These are phyloP conservation scores for Dicrostonyx torquatus DNA, from an alignment of 2,797 vertebrate species.

Conservation along the genomic window DNA sequence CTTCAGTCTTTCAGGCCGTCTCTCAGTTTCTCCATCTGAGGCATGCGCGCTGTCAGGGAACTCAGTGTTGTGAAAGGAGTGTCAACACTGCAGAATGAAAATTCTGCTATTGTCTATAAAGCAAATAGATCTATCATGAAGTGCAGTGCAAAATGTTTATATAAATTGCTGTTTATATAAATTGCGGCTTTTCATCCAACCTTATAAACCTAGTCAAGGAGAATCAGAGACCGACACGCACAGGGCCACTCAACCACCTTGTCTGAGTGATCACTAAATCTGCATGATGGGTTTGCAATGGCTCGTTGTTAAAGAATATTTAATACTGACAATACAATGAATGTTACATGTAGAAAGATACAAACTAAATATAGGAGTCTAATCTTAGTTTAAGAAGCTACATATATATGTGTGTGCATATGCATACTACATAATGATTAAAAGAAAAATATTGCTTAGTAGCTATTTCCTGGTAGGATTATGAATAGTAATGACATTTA, in stretches of 20 bases:
- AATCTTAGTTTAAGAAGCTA: constrained; percentile 12
- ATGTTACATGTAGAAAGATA: not conserved
- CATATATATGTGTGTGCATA: not conserved
- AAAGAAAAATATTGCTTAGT: constrained; percentile 17
- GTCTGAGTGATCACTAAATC: not conserved
- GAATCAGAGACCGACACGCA: not conserved
- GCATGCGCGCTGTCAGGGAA: accelerated
- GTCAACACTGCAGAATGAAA: not conserved
- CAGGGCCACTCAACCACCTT: not conserved
- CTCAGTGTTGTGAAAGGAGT: not conserved
- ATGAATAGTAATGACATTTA: not conserved
- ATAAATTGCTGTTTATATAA: constrained; percentile 1
- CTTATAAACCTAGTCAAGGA: not conserved
- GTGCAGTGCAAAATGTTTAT: not conserved
- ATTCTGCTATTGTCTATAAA: not conserved
- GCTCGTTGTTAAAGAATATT: constrained; percentile 20
- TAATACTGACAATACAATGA: not conserved
- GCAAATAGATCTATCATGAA: not conserved
- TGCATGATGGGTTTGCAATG: not conserved
- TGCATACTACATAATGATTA: not conserved
- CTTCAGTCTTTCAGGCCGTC: not conserved
- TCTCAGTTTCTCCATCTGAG: not conserved
- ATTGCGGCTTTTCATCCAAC: not conserved
- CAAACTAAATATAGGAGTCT: not conserved
- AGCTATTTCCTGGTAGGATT: constrained; percentile 1